Conservation (phyloP, 2,113 vertebrate genomes). For the Caretta caretta region DNA sequence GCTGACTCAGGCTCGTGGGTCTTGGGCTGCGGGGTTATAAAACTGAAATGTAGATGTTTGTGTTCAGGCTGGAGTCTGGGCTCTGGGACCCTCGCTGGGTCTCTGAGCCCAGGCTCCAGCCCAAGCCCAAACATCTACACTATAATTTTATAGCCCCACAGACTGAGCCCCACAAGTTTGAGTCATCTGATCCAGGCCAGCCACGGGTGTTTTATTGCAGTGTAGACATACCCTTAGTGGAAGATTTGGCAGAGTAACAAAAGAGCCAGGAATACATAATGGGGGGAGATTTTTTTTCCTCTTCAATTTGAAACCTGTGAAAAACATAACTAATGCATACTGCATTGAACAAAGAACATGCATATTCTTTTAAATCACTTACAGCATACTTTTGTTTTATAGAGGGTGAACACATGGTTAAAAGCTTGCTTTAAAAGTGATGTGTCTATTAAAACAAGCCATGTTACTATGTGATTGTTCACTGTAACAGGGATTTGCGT, state of each 20-base stretch:
- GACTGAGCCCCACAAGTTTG: background rate
- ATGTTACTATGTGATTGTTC: background rate
- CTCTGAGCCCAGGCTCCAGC: background rate
- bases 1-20: background rate
- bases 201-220: background rate
- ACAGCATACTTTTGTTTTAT: background rate
- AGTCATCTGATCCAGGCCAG: background rate
- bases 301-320: background rate
- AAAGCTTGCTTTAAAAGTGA: constrained; percentile 16
- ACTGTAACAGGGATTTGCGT: background rate
- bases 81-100: background rate
- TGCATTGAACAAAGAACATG: background rate
- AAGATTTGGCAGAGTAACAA: background rate
- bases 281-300: background rate
- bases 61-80: background rate
- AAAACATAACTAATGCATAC: background rate
- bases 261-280: rapidly evolving
- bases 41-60: background rate
- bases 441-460: background rate
- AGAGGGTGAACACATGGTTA: background rate
- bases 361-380: background rate
- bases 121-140: background rate
- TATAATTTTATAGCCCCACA: background rate
- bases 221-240: background rate
- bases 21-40: background rate